phyloP scores from a whole-genome alignment of 2,888 invertebrate genomes.

The Troglohyphantes excavatus region DNA sequence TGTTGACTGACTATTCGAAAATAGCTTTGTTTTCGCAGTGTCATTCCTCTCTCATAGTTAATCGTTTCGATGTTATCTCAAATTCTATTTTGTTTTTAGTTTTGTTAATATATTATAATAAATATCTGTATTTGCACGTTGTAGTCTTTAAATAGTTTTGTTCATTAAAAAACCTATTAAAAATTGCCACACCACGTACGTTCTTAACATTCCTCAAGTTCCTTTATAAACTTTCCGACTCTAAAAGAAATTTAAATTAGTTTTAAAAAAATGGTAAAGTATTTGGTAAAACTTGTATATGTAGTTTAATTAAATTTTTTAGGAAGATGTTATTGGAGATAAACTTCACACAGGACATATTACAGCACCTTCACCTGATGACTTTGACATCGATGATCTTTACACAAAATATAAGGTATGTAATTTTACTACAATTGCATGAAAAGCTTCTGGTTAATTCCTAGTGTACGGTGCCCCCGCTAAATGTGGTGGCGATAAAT shows the following conservation, averaged over 20 bases:
- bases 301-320: constrained; percentile 50
- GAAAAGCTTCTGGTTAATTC: no score
- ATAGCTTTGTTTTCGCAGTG: not conserved
- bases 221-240: not conserved
- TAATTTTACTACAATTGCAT: not conserved
- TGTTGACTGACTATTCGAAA: not conserved
- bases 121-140: no score
- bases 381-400: constrained; percentile 90
- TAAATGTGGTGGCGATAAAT: no score
- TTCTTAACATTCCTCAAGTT: not conserved
- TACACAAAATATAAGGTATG: constrained; percentile 96
- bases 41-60: not conserved
- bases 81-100: not conserved
- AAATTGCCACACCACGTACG: no score
- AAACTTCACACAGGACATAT: constrained; percentile 83
- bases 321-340: constrained; percentile 87
- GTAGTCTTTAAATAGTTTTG: no score
- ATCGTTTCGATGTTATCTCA: not conserved
- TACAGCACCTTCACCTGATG: constrained; percentile 86
- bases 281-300: constrained; percentile 14
- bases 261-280: not conserved
- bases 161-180: no score
- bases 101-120: no score
- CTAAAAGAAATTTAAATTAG: not conserved
- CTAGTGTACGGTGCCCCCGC: no score